Base-by-base conservation (phyloP, 2,113 vertebrate genomes). In the Cyprinodon tularosa region DNA sequence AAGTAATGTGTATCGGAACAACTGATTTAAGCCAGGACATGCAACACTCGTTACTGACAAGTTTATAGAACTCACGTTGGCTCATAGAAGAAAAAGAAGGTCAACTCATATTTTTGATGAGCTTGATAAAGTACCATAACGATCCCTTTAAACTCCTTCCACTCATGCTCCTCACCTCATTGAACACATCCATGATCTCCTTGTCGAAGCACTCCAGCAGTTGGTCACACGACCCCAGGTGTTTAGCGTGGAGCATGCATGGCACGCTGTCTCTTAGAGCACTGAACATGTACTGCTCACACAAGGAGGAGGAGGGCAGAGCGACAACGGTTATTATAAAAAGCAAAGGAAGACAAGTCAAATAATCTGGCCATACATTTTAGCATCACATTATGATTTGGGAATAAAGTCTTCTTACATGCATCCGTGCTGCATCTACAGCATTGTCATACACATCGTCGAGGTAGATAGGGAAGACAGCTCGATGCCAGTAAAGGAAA, bases 401-500 rank as follows among this genome's bases (percentile, higher is more conserved):
- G 12, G 0, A 48, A 53, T 12, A 48, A 9, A 3, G 12, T 14
- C 13, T 17, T 36, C 97, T 95, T 89, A 99, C 98, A 44, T 99
- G 98, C 70, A 99, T 89, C 65, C 98, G 94, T 48, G 98, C 96
- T 68, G 97, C 96, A 72, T 99, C 98, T 14, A 99, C 95, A 0
- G 98, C 97, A 45, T 97, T 95, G 86, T 99, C 98, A 73, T 98
- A 99, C 0, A 99, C 97, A 12, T 99, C 98, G 86, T 99, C 97
- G 63, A 99, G 91, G 86, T 99, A 99, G 90, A 99, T 99, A n/a
- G 98, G 98, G 88, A 99, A 98, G 65, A 99, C 94, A 0, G 97
- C 96, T 87, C 98, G 94, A 84, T 99, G 98, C 98, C 98, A 99
- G 90, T 99, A 99, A 4, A 99, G 91, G 87, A 99, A 99, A 86